Percentiles rank a stretch among this genome's conserved stretches.
These are phyloP conservation scores for Actinostola sp. DNA, from an alignment of 92 coral and sea anemone species.

Conservation along the genomic window DNA sequence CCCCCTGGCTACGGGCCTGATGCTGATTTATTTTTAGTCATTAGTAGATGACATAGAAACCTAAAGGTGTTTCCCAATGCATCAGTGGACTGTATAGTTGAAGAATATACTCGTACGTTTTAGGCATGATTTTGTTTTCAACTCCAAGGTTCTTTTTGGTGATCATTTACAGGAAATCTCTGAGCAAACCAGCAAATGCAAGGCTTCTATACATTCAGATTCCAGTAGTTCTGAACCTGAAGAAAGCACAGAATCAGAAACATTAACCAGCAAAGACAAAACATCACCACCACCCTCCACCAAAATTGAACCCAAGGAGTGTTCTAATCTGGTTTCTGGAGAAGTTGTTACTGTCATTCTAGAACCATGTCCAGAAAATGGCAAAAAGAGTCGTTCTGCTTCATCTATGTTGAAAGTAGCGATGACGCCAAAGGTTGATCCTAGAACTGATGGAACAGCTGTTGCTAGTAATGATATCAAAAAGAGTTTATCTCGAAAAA, in stretches of 20 bases:
- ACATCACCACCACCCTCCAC: neutral
- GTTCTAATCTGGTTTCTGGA: conserved; percentile 35
- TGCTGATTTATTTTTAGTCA: too few species aligned
- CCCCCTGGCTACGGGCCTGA: too few species aligned
- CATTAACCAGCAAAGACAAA: neutral
- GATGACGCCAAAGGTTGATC: neutral
- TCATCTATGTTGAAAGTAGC: conserved; percentile 22
- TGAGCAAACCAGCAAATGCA: conserved; percentile 19
- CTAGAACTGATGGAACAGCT: neutral
- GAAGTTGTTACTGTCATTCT: conserved; percentile 34
- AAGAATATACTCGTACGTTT: too few species aligned
- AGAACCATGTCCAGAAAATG: conserved; percentile 38
- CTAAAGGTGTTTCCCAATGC: too few species aligned
- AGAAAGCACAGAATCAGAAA: conserved; percentile 26
- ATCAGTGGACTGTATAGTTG: conserved; percentile 2
- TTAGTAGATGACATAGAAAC: too few species aligned
- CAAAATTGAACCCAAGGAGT: conserved; percentile 32
- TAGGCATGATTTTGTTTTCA: too few species aligned
- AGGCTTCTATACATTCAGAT: conserved; percentile 16
- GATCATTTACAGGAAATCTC: conserved; percentile 27
- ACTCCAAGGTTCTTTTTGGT: too few species aligned
- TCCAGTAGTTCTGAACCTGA: conserved; percentile 28
- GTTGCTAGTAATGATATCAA: neutral
- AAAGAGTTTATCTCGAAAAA: conserved; percentile 15
- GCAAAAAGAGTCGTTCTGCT: conserved; percentile 21